Evolutionary conservation across 2,888 invertebrate genomes (phyloP), one percentile per base, ranked within the genome.

Genomic region (Pharmacophagus antenor): DNA sequence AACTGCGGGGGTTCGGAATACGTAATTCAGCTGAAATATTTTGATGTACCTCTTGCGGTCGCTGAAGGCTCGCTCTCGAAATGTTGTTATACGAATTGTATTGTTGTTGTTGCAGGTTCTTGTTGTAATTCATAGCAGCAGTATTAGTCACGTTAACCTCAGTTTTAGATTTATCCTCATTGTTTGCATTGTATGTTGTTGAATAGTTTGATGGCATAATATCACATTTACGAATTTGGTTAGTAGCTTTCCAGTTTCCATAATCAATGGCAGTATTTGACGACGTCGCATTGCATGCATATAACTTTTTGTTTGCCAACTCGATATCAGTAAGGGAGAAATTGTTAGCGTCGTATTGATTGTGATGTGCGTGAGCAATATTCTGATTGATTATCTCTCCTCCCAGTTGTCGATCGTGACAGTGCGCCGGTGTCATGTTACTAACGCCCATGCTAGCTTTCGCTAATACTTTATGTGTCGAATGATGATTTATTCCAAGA

Each of bases 251-350:
- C 88, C 88, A 89, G 66, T 85, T 88, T 17, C 87, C 88, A 64
- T 87, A 89, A 67, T 89, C 86, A 46, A 88, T 68, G 4, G 84
- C 82, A 42, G 79, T 66, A 5, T 77, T 65, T 8, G 84, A 66
- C n/a, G 84, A 53, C n/a, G 77, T 63, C 1, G 79, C 64, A 64
- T 75, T 86, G 66, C 82, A 77, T 18, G 81, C 71, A 69, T 83
- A 90, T 15, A 89, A 67, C 65, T 89, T 90, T 62, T 89, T 90
- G 63, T 88, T 89, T 0, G 88, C 88, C 44, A 85, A 46, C 65
- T 90, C 89, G 63, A 89, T 88, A 58, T 89, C 89, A 62, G 76
- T 88, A n/a, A 89, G 72, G 3, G 87, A 85, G 68, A 88, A 89
- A 62, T 79, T 83, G 58, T 74, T 78, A 10, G 73, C 63, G 22